phyloP scores from a whole-genome alignment of 1,140 invertebrate genomes.

The Charaxes varanes region DNA sequence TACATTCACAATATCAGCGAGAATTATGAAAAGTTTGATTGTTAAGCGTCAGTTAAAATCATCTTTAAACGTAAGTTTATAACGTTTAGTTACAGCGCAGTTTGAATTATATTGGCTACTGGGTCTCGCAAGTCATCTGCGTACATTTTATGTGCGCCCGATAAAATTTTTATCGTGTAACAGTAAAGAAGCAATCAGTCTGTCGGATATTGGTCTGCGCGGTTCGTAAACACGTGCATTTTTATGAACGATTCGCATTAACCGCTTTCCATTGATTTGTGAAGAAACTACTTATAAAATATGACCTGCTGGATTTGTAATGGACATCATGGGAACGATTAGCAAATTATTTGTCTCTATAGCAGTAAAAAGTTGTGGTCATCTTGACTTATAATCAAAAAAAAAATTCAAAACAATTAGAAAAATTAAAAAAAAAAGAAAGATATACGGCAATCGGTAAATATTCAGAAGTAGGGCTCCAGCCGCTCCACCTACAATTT shows the following conservation, averaged over 20 bases:
- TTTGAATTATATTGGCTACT: conserved; percentile 68
- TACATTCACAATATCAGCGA: neutral
- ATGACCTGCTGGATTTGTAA: too few species aligned
- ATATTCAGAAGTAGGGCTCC: too few species aligned
- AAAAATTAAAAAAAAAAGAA: too few species aligned
- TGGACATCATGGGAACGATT: too few species aligned
- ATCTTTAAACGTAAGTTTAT: conserved; percentile 26
- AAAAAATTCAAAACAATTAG: too few species aligned
- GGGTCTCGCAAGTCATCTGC: conserved; percentile 57
- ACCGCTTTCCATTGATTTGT: conserved; percentile 34
- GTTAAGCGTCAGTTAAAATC: conserved; percentile 9
- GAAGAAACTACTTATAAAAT: conserved; percentile 2
- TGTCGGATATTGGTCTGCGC: conserved; percentile 62
- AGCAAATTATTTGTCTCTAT: too few species aligned
- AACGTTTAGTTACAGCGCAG: conserved; percentile 59
- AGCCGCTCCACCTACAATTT: too few species aligned
- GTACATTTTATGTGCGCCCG: conserved; percentile 67
- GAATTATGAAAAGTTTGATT: conserved; percentile 2
- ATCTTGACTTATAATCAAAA: too few species aligned
- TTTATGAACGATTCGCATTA: conserved; percentile 57
- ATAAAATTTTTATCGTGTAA: conserved; percentile 73
- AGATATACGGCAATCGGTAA: too few species aligned
- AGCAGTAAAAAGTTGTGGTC: too few species aligned
- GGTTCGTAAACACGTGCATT: conserved; percentile 66
- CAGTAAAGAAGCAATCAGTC: conserved; percentile 73